Percentiles rank a stretch among this genome's conserved stretches.
These are phyloP conservation scores for Pammene fasciana DNA, from an alignment of 2,888 invertebrate species.

Conservation along the genomic window DNA sequence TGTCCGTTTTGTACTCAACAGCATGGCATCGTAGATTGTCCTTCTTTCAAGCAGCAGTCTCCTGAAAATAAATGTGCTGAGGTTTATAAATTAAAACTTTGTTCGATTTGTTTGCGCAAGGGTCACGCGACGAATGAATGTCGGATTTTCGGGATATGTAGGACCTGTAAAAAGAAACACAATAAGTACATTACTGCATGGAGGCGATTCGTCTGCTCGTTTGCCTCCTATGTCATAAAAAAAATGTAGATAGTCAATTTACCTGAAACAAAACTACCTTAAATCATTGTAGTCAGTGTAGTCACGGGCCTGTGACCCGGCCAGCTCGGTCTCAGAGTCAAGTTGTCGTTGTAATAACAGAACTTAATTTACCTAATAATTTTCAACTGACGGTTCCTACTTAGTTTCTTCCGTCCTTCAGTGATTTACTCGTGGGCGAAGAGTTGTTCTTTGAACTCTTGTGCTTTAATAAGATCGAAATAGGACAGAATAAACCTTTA, in stretches of 20 bases:
- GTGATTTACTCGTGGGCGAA: not conserved
- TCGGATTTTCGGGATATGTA: slow-evolving; percentile 18
- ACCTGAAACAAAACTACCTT: too few species aligned
- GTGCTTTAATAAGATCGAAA: not conserved
- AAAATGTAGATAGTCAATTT: not conserved
- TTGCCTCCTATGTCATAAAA: too few species aligned
- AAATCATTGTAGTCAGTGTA: too few species aligned
- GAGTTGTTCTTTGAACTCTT: not conserved
- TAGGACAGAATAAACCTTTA: not conserved
- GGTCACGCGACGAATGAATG: slow-evolving; percentile 17
- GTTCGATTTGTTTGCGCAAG: slow-evolving; percentile 39
- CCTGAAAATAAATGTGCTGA: slow-evolving; percentile 16
- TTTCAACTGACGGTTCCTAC: not conserved
- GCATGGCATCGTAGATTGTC: slow-evolving; percentile 30
- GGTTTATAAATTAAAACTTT: slow-evolving; percentile 29
- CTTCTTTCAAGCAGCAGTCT: slow-evolving; percentile 16
- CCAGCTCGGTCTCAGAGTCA: slow-evolving; percentile 21
- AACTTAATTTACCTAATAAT: not conserved
- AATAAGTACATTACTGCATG: slow-evolving; percentile 39
- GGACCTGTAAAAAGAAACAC: slow-evolving; percentile 31
- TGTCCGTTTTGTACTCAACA: slow-evolving; percentile 24
- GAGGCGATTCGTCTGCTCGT: too few species aligned
- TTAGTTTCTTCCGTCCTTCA: not conserved
- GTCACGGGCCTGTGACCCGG: slow-evolving; percentile 27
- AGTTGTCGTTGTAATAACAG: slow-evolving; percentile 30